Percentiles rank a stretch among this genome's conserved stretches.
phyloP scores from a whole-genome alignment of 2,797 vertebrate species.

The Podargus strigoides region DNA sequence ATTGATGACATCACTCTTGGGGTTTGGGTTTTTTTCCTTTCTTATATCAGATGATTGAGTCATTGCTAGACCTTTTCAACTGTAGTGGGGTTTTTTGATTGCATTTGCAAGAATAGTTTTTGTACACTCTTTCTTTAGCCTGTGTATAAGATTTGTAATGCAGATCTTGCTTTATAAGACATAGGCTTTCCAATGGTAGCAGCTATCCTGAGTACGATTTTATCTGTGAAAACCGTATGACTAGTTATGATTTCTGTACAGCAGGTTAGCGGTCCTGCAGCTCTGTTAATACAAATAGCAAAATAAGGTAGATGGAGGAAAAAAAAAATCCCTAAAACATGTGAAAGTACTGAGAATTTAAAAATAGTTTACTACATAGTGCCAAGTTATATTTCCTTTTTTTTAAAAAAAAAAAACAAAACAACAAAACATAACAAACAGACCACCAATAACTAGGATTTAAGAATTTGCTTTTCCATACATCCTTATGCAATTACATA shows the following conservation, averaged over 20 bases:
- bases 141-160: neutral
- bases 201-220: neutral
- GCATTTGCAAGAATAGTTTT: conserved; percentile 8
- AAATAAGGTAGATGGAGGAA: neutral
- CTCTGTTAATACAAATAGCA: neutral
- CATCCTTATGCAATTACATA: neutral
- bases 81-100: conserved; percentile 43
- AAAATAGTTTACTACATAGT: neutral
- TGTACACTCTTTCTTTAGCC: neutral
- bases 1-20: neutral
- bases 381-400: neutral
- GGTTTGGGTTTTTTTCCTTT: rapidly evolving
- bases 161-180: neutral
- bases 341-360: neutral
- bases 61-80: neutral
- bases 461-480: neutral
- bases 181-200: neutral
- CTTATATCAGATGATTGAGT: neutral
- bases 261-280: neutral
- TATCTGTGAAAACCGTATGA: neutral
- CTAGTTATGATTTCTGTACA: neutral
- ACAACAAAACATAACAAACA: neutral
- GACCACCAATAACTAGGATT: neutral
- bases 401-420: neutral
- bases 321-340: neutral